Evolutionary conservation across 1,140 invertebrate genomes (phyloP).

Genomic region (Scaptomyza montana): DNA sequence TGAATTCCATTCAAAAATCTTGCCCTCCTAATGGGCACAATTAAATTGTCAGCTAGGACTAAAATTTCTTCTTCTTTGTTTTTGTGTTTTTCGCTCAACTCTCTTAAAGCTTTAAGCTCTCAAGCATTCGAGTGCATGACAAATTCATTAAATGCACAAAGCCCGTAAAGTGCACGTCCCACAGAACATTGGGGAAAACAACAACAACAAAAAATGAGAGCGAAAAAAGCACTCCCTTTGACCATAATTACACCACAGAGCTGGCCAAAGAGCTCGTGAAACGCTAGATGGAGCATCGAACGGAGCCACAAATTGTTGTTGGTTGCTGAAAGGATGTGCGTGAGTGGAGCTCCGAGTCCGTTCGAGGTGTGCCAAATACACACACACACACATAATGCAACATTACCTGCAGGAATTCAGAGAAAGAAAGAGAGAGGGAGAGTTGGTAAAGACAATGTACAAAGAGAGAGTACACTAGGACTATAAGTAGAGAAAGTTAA

Average conservation of each 20-base stretch:
- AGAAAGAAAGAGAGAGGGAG: no score
- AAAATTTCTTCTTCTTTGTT: slow-evolving; percentile 7
- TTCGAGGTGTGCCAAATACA: slow-evolving; percentile 2
- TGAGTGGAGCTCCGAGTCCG: not conserved
- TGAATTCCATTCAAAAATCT: slow-evolving; percentile 75
- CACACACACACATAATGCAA: not conserved
- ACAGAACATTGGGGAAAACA: slow-evolving; percentile 5
- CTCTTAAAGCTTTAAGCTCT: slow-evolving; percentile 43
- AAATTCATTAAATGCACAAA: slow-evolving; percentile 77
- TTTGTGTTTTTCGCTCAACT: slow-evolving; percentile 5
- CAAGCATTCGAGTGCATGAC: slow-evolving; percentile 64
- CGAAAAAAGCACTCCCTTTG: slow-evolving; percentile 44
- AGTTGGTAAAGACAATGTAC: no score
- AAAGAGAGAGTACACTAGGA: not conserved
- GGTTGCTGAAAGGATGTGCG: no score
- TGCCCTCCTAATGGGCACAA: slow-evolving; percentile 64
- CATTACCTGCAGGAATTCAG: not conserved
- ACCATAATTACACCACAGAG: slow-evolving; percentile 75
- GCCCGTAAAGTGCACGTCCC: slow-evolving; percentile 58
- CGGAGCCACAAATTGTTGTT: not conserved
- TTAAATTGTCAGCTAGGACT: slow-evolving; percentile 65
- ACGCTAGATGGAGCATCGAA: not conserved
- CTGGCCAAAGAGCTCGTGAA: slow-evolving; percentile 18
- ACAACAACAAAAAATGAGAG: slow-evolving; percentile 21
- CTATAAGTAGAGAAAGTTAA: no score